Percentiles rank a stretch among this genome's conserved stretches.
Evolutionary conservation across 2,113 vertebrate genomes (phyloP).

Genomic region (Poeciliopsis turrubarensis): DNA sequence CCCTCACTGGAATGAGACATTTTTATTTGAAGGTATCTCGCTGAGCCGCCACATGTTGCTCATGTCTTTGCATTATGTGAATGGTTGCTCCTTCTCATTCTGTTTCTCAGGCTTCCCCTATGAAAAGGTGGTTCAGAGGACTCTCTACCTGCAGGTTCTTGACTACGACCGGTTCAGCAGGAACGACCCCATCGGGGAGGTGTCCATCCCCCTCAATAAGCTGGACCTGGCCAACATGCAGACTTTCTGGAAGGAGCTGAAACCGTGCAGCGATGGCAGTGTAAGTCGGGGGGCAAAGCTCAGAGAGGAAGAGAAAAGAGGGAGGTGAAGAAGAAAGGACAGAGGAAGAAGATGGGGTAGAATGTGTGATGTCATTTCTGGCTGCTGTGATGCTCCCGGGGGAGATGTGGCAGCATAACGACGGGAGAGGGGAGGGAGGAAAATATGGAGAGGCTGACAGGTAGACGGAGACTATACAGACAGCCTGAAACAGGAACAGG

Average conservation of each 20-base stretch:
- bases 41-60: background rate
- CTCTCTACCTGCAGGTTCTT: slow-evolving; percentile 96
- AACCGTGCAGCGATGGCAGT: slow-evolving; percentile 98
- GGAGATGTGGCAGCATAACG: slow-evolving; percentile 56
- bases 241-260: slow-evolving; percentile 99
- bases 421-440: slow-evolving; percentile 50
- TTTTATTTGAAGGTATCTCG: slow-evolving; percentile 92
- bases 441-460: slow-evolving; percentile 62
- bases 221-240: slow-evolving; percentile 98
- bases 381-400: slow-evolving; percentile 61
- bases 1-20: slow-evolving; percentile 98
- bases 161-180: slow-evolving; percentile 99
- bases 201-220: slow-evolving; percentile 97
- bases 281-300: slow-evolving; percentile 80
- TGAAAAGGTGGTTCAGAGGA: slow-evolving; percentile 97
- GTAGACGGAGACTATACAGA: slow-evolving; percentile 52
- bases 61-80: background rate
- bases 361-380: slow-evolving; percentile 68
- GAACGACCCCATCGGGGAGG: slow-evolving; percentile 97
- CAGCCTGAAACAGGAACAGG: slow-evolving; percentile 31
- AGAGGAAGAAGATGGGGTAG: slow-evolving; percentile 43
- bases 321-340: slow-evolving; percentile 3
- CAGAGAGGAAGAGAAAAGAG: slow-evolving; percentile 9
- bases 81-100: slow-evolving; percentile 5
- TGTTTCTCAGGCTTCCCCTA: slow-evolving; percentile 90